Evolutionary conservation across 37 sponge, comb jelly and placozoan species (phyloP).

Genomic region (Bolinopsis microptera): DNA sequence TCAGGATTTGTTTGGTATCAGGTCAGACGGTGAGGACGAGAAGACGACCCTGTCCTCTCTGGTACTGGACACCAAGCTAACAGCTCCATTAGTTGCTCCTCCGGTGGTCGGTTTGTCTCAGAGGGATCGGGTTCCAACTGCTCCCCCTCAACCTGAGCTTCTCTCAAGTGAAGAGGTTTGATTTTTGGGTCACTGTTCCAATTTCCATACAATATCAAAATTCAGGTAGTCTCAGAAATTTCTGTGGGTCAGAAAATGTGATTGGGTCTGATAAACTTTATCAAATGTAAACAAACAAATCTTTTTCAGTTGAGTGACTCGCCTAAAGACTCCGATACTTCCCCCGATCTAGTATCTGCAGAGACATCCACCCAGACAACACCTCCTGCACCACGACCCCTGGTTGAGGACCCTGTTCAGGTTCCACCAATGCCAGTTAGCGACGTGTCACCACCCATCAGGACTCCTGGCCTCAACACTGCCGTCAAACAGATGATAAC

Average conservation of each 20-base stretch:
- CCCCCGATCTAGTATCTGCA: constrained; percentile 41
- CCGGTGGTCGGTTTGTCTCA: constrained; percentile 31
- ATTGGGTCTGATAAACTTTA: too few species aligned
- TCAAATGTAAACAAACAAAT: too few species aligned
- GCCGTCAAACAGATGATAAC: constrained; percentile 43
- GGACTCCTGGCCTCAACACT: not conserved
- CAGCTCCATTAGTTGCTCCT: not conserved
- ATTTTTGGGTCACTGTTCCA: too few species aligned
- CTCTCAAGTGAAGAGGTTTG: not conserved
- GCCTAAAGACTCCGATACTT: not conserved
- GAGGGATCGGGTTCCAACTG: not conserved
- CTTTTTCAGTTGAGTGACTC: not conserved
- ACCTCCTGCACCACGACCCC: constrained; percentile 21
- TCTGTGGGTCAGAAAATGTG: too few species aligned
- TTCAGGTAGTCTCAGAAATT: too few species aligned
- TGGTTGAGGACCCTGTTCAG: not conserved
- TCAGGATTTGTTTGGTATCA: constrained; percentile 59
- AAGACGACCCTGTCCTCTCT: constrained; percentile 28
- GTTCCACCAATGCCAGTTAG: not conserved
- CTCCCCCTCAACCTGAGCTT: not conserved
- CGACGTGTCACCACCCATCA: not conserved
- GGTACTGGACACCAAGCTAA: not conserved
- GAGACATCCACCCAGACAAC: constrained; percentile 64
- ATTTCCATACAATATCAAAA: too few species aligned
- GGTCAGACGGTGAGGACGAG: constrained; percentile 49